Evolutionary conservation across 37 sponge, comb jelly and placozoan species (phyloP), one percentile per base, ranked within the genome.

Genomic region (Crambe crambe): DNA sequence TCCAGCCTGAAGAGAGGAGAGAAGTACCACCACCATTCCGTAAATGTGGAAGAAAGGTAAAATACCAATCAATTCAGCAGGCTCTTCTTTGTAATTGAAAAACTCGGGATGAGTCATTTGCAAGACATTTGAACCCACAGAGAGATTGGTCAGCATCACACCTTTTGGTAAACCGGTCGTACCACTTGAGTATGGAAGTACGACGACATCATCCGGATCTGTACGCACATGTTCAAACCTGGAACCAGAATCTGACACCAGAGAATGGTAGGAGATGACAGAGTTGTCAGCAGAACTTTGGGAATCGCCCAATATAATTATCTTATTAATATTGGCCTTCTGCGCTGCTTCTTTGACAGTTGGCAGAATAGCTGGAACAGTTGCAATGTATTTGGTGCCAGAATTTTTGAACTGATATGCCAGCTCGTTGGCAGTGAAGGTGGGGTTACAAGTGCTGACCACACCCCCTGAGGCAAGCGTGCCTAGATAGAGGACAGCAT

Each of bases 111-210:
- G n/a, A 25, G 17, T 60, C 23, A 60, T 9, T 22, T 60, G 61
- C 6, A 60, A 22, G 6, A 60, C 5, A 25, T 60, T 60, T 20
- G 61, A 26, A 9, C 61, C 61, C 6, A 20, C 27, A n/a, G 61
- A 60, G 70, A 89, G 37, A 68, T 95, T 89, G 20, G 92, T 81
- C 27, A 95, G 63, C 92, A 92, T 89, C 43, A 95, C 96, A n/a
- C 93, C 96, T 64, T 95, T 95, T 36, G 92, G 85, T 23, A 95
- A 83, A n/a, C 96, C 96, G 37, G 92, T 96, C 8, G 96, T 96
- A 0, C 96, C 96, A 67, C 96, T 96, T 67, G 90, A 89, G 74
- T 90, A 96, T 51, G 94, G 94, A 26, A 96, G 68, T 22, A 85
- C 73, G 21, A 83, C 79, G 17, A 78, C 80, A n/a, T 87, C 88